Evolutionary conservation across 2,888 invertebrate genomes (phyloP), one percentile per base, ranked within the genome.

Genomic region (Atrina japonica): DNA sequence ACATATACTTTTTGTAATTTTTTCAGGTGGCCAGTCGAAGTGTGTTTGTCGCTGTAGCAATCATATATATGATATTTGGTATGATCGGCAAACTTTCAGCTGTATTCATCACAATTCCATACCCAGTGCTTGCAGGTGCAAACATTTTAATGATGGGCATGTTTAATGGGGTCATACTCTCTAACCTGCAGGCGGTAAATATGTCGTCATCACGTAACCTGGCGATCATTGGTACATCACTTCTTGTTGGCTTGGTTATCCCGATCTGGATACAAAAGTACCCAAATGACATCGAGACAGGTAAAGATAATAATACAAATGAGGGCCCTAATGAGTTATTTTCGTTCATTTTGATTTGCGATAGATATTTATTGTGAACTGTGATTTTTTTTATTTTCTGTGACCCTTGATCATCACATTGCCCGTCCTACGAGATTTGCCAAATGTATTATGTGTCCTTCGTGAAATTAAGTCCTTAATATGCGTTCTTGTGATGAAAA

Each of bases 141-240:
- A 69, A 83, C 21, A 73, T 84, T 23, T 69, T 75, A 7, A 79
- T 82, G 40, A 82, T 81, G 35, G 82, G 79, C 9, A 75, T 83
- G 29, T 80, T 83, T 45, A 78, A 50, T 5, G 82, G 82, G 0
- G 82, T 86, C 1, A 82, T 83, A 6, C 61, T 86, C 41, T 85
- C 86, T 1, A 84, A 84, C 71, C 78, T 86, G 16, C 40, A 76
- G 9, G 66, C 61, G 1, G 94, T 96, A 45, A 93, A 96, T 86
- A 91, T 97, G 73, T 94, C 95, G 88, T 95, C 95, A 43, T 93
- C 96, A 0, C 92, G 96, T 55, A 97, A 97, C 91, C 92, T 96
- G 58, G 96, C 96, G 89, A 95, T 97, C 79, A 93, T 97, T 43
- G 97, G 97, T 23, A 94, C 96, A 84, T 95, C 96, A 3, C 92